Percentiles rank a stretch among this genome's conserved stretches.
Evolutionary conservation across 2,888 invertebrate genomes (phyloP).

Genomic region (Gandaritis pyraliata): DNA sequence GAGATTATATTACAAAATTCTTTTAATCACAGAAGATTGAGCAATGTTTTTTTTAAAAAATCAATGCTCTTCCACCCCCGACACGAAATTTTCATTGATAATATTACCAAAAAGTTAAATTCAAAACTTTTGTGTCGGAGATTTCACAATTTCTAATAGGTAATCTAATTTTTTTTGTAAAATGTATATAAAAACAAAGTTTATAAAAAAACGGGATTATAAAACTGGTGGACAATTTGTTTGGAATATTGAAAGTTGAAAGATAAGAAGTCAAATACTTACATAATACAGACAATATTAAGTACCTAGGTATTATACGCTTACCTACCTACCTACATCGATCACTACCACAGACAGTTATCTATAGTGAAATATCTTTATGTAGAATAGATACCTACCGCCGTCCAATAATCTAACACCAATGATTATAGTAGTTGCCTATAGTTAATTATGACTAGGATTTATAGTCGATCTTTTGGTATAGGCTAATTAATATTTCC

Average conservation of each 20-base stretch:
- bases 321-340: background rate
- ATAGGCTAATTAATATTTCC: too few species aligned
- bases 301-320: background rate
- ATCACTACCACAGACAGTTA: background rate
- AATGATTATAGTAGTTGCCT: too few species aligned
- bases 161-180: conserved; percentile 10
- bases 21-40: conserved; percentile 25
- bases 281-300: too few species aligned
- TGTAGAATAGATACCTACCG: too few species aligned
- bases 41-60: conserved; percentile 21
- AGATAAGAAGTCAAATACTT: too few species aligned
- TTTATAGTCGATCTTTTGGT: too few species aligned
- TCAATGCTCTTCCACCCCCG: conserved; percentile 15
- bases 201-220: background rate
- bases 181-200: conserved; percentile 1
- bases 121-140: conserved; percentile 3
- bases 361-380: too few species aligned
- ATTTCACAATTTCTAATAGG: conserved; percentile 10
- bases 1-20: conserved; percentile 18
- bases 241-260: conserved; percentile 1
- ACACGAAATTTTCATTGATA: conserved; percentile 3
- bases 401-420: too few species aligned
- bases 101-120: conserved; percentile 7
- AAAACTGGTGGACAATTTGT: background rate
- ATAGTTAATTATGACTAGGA: too few species aligned